Evolutionary conservation across 2,113 vertebrate genomes (phyloP), one percentile per base, ranked within the genome.

Genomic region (Mobula hypostoma): DNA sequence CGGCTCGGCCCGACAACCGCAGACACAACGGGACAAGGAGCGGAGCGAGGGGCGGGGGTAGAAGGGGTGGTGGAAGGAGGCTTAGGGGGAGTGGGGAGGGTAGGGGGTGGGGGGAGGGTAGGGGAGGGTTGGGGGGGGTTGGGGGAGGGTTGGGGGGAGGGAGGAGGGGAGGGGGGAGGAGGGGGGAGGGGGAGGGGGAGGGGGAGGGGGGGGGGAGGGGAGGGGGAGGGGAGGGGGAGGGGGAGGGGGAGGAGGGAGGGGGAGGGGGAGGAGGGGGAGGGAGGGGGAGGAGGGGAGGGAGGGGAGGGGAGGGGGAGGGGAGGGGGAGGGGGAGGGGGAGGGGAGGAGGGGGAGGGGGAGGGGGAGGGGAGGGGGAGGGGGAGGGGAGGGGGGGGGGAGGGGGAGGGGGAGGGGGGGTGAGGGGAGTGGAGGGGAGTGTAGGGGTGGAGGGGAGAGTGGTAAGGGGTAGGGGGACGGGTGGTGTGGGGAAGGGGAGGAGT

Each of bases 341-440:
- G 1, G 14, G 36, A 40, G 32, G 36, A 12, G 3, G 32, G 17
- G 12, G 14, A 1, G 6, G 7, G 36, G 29, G n/a, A 2, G 21
- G 78, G n/a, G n/a, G 2, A 7, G 8, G 6, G 9, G 7, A 8
- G 7, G n/a, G 7, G 14, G 32, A 11, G n/a, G 29, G 2, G 1
- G n/a, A 7, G n/a, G 78, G 7, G 5, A 0, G n/a, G 2, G n/a
- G n/a, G 2, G 9, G 78, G 14, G 29, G 78, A 36, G n/a, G 7
- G 2, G 0, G 11, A 4, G 11, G 29, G 8, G n/a, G 8, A 1
- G 14, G 11, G 32, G 7, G 2, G 29, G 0, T 0, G 11, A n/a
- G 36, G 11, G 1, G n/a, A 0, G 77, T 6, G 24, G 77, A 12
- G n/a, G 11, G 0, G 7, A 6, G 24, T 15, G 1, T 11, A 7